Conservation (phyloP, 2,888 invertebrate genomes). For the Papilio gigon region DNA sequence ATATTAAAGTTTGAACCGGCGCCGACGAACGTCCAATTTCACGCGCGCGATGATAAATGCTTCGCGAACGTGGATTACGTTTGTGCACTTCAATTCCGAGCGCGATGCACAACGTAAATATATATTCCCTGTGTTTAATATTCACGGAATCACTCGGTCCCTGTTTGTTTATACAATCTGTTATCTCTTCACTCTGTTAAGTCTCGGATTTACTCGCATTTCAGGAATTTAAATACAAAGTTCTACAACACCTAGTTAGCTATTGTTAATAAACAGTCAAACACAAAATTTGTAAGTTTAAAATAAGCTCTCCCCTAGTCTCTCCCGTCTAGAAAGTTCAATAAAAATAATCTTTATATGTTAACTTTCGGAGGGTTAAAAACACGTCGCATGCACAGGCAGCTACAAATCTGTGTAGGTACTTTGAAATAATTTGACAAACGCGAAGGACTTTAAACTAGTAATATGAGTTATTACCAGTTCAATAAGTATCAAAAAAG, state of each 20-base stretch:
- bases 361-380: too few relatives aligned
- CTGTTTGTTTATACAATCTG: neutral
- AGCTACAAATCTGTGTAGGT: too few relatives aligned
- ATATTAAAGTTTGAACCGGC: conserved; percentile 24
- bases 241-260: neutral
- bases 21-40: conserved; percentile 23
- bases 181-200: neutral
- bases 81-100: conserved; percentile 24
- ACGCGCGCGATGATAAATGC: conserved; percentile 14
- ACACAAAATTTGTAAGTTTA: neutral
- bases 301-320: too few relatives aligned
- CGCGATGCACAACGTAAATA: conserved; percentile 16
- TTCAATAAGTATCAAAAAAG: neutral
- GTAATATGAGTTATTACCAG: too few relatives aligned
- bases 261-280: neutral
- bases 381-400: too few relatives aligned
- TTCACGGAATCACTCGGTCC: conserved; percentile 15
- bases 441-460: too few relatives aligned
- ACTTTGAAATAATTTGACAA: too few relatives aligned
- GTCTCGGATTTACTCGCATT: conserved; percentile 3
- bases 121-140: conserved; percentile 15
- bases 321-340: too few relatives aligned
- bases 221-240: neutral
- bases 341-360: too few relatives aligned
- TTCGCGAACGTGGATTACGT: conserved; percentile 17